phyloP scores from a whole-genome alignment of 2,113 vertebrate species.

The Agapornis roseicollis region DNA sequence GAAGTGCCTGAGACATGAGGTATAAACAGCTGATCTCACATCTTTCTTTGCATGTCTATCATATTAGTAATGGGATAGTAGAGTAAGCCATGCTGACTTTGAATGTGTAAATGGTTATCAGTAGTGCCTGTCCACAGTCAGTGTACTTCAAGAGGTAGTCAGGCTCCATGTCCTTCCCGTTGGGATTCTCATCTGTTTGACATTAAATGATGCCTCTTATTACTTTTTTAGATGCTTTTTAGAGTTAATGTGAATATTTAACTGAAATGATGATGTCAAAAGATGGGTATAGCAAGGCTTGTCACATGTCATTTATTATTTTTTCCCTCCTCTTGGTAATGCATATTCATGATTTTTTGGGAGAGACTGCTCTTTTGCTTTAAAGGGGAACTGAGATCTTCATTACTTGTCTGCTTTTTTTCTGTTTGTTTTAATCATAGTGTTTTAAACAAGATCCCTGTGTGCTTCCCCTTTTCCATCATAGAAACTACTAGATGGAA shows the following conservation, averaged over 20 bases:
- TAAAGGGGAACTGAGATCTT: background rate
- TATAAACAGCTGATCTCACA: conserved; percentile 12
- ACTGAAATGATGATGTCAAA: conserved; percentile 27
- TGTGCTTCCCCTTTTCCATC: background rate
- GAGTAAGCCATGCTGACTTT: background rate
- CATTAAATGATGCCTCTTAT: background rate
- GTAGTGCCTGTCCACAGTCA: background rate
- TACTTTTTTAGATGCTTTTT: conserved; percentile 4
- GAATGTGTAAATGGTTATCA: background rate
- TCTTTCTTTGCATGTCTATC: conserved; percentile 46
- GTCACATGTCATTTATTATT: background rate
- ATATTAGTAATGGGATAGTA: background rate
- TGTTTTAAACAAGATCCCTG: background rate
- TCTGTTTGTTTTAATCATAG: background rate
- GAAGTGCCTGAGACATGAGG: conserved; percentile 42
- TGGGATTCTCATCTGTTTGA: background rate
- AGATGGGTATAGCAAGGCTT: background rate
- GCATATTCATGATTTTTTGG: background rate
- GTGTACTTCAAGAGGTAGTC: background rate
- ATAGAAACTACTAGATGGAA: background rate
- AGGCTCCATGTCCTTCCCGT: background rate
- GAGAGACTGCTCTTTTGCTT: background rate
- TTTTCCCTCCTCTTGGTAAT: background rate
- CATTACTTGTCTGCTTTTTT: background rate
- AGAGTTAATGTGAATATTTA: background rate